These are phyloP conservation scores for Conistra vaccinii DNA, from an alignment of 2,888 invertebrate genomes.

Conservation along the genomic window DNA sequence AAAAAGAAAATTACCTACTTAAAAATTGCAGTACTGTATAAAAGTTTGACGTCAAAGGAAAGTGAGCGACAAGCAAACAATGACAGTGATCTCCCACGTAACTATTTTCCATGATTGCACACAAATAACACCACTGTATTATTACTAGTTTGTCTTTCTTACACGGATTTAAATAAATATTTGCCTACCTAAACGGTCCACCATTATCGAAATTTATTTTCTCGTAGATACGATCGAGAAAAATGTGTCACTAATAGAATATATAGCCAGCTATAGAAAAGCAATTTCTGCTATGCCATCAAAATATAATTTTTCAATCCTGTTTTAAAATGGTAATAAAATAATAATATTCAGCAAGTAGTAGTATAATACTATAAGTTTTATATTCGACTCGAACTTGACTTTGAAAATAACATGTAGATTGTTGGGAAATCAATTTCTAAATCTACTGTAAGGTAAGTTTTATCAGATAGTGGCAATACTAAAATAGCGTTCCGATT, in stretches of 20 bases:
- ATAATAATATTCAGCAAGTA: neutral
- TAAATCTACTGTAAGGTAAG: neutral
- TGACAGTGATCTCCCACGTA: constrained; percentile 78
- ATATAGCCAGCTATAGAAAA: constrained; percentile 66
- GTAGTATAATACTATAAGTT: neutral
- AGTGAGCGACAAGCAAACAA: constrained; percentile 84
- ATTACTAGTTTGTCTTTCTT: constrained; percentile 25
- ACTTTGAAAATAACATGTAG: neutral
- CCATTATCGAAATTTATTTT: constrained; percentile 86
- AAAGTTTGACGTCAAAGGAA: constrained; percentile 89
- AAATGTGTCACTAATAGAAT: constrained; percentile 83
- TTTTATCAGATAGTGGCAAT: constrained; percentile 1
- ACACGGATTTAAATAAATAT: constrained; percentile 55
- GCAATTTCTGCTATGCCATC: constrained; percentile 21
- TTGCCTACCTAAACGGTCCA: constrained; percentile 88
- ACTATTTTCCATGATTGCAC: constrained; percentile 58
- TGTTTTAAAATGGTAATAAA: neutral
- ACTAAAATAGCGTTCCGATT: constrained; percentile 25
- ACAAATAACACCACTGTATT: constrained; percentile 43
- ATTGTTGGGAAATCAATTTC: neutral
- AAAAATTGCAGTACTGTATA: constrained; percentile 76
- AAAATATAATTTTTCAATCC: neutral
- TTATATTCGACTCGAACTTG: accelerated
- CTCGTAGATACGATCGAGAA: constrained; percentile 76
- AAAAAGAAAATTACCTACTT: constrained; percentile 83